Conservation (phyloP, 2,113 vertebrate species). For the Rhinolophus ferrumequinum region DNA sequence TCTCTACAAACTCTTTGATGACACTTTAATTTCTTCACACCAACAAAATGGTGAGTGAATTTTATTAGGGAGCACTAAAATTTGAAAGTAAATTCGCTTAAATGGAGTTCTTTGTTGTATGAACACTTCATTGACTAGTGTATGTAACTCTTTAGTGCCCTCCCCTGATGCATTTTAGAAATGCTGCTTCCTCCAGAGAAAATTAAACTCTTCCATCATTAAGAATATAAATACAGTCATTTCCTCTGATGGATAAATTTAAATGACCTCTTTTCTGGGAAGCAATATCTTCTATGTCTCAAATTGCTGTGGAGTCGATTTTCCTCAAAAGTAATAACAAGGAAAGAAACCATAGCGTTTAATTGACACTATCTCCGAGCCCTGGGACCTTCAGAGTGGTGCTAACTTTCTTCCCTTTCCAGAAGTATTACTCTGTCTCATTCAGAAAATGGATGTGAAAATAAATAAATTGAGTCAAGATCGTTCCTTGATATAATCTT, state of each 20-base stretch:
- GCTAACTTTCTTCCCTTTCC: not conserved
- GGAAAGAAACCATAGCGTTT: not conserved
- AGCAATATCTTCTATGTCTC: not conserved
- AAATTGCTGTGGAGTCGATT: constrained; percentile 15
- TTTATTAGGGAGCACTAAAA: not conserved
- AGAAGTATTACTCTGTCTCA: not conserved
- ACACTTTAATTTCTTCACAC: constrained; percentile 12
- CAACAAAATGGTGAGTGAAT: not conserved
- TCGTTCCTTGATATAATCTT: not conserved
- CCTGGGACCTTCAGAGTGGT: not conserved
- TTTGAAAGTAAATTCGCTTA: constrained; percentile 29
- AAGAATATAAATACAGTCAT: not conserved
- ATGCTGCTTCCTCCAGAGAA: not conserved
- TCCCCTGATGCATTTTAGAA: constrained; percentile 78
- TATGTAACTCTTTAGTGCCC: constrained; percentile 84
- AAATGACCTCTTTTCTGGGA: not conserved
- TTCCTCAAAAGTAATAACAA: not conserved
- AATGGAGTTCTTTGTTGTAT: not conserved
- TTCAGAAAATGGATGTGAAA: not conserved
- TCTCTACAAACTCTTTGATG: constrained; percentile 32
- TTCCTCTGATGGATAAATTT: constrained; percentile 43
- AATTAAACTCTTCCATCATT: not conserved
- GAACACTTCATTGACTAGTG: not conserved
- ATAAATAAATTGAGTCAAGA: not conserved
- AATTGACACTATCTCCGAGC: not conserved